Evolutionary conservation across 2,797 vertebrate genomes (phyloP).

Genomic region (Anas georgica): DNA sequence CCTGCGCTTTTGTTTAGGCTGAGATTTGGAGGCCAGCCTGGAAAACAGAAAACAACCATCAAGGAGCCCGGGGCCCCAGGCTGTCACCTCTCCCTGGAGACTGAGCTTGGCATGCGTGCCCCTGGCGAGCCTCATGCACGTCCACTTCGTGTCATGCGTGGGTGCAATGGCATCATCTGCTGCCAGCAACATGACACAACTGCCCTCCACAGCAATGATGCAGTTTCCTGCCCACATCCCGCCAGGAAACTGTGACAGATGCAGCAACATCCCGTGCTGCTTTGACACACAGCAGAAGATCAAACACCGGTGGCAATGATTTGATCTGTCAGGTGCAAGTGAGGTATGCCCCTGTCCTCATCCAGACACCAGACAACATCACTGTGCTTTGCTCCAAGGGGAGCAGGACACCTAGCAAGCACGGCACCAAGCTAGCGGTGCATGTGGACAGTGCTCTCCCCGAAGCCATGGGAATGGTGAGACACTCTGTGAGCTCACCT

Average conservation of each 20-base stretch:
- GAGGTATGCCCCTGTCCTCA: background rate
- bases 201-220: background rate
- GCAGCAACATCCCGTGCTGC: background rate
- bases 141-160: background rate
- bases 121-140: background rate
- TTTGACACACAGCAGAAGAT: background rate
- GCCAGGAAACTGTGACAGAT: background rate
- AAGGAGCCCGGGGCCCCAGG: rapidly evolving
- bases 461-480: rapidly evolving
- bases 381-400: rapidly evolving
- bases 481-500: background rate
- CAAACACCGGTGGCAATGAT: background rate
- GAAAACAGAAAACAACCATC: conserved; percentile 71
- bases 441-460: rapidly evolving
- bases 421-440: background rate
- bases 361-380: background rate
- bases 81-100: background rate
- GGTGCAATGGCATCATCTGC: conserved; percentile 1
- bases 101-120: background rate
- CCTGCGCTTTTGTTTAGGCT: conserved; percentile 72
- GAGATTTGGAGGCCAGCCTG: conserved; percentile 73
- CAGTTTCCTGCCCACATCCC: background rate
- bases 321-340: background rate
- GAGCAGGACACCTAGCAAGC: background rate
- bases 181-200: background rate